Evolutionary conservation across 1,140 invertebrate genomes (phyloP).

Genomic region (Ctenoplectra terminalis): DNA sequence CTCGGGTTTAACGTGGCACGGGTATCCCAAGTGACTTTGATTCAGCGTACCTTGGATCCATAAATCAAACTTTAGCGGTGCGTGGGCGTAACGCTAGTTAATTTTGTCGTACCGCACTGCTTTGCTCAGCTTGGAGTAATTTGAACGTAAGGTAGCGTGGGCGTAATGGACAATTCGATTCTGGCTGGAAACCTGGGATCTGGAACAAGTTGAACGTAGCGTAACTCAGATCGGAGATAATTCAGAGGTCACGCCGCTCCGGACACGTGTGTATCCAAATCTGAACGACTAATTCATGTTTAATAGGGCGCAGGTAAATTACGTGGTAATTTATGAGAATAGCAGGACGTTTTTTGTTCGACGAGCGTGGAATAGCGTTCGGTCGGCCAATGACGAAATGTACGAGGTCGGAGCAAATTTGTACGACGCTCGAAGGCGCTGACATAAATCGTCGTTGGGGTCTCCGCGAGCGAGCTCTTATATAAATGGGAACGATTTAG

Average conservation of each 20-base stretch:
- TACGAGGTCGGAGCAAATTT: slow-evolving; percentile 1
- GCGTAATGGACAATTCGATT: slow-evolving; percentile 9
- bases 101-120: background rate
- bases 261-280: background rate
- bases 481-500: slow-evolving; percentile 69
- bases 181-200: background rate
- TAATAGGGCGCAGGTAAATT: slow-evolving; percentile 1
- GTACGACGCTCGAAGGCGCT: background rate
- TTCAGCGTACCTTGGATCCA: background rate
- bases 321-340: background rate
- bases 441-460: slow-evolving; percentile 43
- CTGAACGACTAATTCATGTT: slow-evolving; percentile 7
- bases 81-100: background rate
- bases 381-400: slow-evolving; percentile 7
- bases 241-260: background rate
- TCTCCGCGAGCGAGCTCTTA: slow-evolving; percentile 37
- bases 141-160: background rate
- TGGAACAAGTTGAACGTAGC: background rate
- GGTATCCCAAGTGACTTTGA: background rate
- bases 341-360: background rate
- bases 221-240: background rate
- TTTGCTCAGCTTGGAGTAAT: background rate
- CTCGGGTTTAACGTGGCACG: background rate
- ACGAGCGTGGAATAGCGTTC: too few relatives aligned
- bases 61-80: background rate